Percentiles rank a stretch among this genome's conserved stretches.
Conservation (phyloP, 2,797 vertebrate genomes). For the Serranus cabrilla region DNA sequence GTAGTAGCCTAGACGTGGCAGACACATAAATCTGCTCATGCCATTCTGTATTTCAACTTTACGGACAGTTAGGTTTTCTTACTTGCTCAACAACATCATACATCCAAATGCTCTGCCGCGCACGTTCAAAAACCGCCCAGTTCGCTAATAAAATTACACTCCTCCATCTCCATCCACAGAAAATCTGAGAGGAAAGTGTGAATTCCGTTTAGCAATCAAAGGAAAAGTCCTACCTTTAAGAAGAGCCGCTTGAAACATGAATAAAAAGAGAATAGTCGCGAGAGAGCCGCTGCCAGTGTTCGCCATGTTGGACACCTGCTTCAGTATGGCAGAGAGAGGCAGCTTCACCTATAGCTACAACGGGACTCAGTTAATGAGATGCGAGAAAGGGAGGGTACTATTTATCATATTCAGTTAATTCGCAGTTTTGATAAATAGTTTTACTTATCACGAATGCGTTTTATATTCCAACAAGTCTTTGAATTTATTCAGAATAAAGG, state of each 20-base stretch:
- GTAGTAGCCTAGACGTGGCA: neutral
- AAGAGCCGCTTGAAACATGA: constrained; percentile 88
- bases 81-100: constrained; percentile 49
- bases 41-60: constrained; percentile 64
- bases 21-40: neutral
- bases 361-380: constrained; percentile 82
- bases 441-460: neutral
- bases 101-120: constrained; percentile 46
- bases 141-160: constrained; percentile 5
- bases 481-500: neutral
- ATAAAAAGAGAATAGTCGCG: constrained; percentile 89
- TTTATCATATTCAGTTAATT: constrained; percentile 41
- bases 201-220: neutral
- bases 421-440: constrained; percentile 5
- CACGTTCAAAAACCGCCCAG: constrained; percentile 29
- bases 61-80: constrained; percentile 31
- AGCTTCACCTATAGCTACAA: constrained; percentile 82
- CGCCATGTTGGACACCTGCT: constrained; percentile 98
- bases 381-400: constrained; percentile 65
- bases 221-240: constrained; percentile 87
- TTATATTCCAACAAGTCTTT: neutral
- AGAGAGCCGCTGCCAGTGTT: constrained; percentile 89
- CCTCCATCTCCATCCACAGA: constrained; percentile 6
- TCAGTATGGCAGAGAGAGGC: constrained; percentile 87
- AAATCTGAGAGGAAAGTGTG: constrained; percentile 41